Conservation (phyloP, 1,140 invertebrate species). For the Bombyx mandarina region DNA sequence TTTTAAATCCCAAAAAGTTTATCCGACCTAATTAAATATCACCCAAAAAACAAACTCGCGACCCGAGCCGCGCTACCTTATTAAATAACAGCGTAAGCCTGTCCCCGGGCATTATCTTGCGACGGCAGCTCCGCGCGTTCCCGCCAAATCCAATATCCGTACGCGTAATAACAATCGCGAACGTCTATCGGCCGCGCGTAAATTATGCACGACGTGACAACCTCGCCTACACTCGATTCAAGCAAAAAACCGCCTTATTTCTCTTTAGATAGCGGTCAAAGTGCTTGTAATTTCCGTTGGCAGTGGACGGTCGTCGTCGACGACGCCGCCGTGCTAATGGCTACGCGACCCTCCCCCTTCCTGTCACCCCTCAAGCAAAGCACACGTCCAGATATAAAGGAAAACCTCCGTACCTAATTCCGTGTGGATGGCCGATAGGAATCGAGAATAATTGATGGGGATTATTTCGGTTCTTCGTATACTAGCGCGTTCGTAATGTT, state of each 20-base stretch:
- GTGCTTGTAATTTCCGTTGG: conserved; percentile 12
- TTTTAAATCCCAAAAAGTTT: no score
- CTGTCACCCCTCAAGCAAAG: conserved; percentile 17
- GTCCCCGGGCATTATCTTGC: conserved; percentile 36
- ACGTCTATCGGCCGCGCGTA: conserved; percentile 62
- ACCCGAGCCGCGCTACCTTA: conserved; percentile 9
- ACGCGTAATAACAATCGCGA: conserved; percentile 61
- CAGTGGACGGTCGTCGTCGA: conserved; percentile 27
- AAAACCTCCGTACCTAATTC: conserved; percentile 31
- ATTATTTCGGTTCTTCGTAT: no score
- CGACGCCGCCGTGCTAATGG: conserved; percentile 50
- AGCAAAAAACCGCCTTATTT: conserved; percentile 17
- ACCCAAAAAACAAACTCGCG: not conserved
- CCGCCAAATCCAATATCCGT: conserved; percentile 56
- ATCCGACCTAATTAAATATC: conserved; percentile 1
- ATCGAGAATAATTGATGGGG: no score
- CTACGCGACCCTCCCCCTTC: conserved; percentile 32
- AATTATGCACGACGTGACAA: conserved; percentile 50
- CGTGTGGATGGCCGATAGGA: conserved; percentile 7
- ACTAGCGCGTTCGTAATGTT: no score
- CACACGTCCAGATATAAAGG: conserved; percentile 32
- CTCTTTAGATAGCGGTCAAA: conserved; percentile 10
- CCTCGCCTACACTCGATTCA: conserved; percentile 9
- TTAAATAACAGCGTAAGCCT: conserved; percentile 14
- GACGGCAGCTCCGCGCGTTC: conserved; percentile 24